phyloP scores from a whole-genome alignment of 2,888 invertebrate species.

The Aethes cnicana region DNA sequence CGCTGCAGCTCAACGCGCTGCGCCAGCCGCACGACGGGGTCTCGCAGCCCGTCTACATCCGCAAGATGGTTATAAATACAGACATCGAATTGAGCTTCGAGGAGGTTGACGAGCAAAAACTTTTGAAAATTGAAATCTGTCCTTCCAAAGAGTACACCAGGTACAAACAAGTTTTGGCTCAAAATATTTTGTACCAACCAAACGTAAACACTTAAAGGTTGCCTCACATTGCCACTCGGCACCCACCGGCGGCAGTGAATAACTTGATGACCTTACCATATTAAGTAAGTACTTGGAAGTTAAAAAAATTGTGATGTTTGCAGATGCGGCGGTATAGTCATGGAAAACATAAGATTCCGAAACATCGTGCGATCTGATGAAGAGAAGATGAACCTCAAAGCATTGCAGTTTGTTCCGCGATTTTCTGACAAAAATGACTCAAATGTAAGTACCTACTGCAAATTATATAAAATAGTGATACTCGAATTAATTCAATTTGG shows the following conservation, averaged over 20 bases:
- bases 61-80: conserved; percentile 38
- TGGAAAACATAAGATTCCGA: conserved; percentile 46
- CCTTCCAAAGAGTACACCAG: conserved; percentile 40
- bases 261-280: too few species aligned
- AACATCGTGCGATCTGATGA: conserved; percentile 36
- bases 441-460: conserved; percentile 49
- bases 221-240: conserved; percentile 4
- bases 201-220: conserved; percentile 5
- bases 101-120: background rate
- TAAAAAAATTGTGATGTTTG: too few species aligned
- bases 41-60: conserved; percentile 79
- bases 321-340: conserved; percentile 55
- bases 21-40: conserved; percentile 82
- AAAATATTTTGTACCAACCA: too few species aligned
- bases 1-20: conserved; percentile 88
- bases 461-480: too few species aligned
- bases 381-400: conserved; percentile 36
- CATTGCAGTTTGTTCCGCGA: conserved; percentile 47
- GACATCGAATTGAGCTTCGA: background rate
- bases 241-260: too few species aligned
- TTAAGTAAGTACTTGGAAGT: too few species aligned
- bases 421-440: conserved; percentile 31
- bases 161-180: too few species aligned
- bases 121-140: conserved; percentile 39
- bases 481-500: too few species aligned